Evolutionary conservation across 2,797 vertebrate species (phyloP), one percentile per base, ranked within the genome.

Genomic region (Myripristis murdjan): DNA sequence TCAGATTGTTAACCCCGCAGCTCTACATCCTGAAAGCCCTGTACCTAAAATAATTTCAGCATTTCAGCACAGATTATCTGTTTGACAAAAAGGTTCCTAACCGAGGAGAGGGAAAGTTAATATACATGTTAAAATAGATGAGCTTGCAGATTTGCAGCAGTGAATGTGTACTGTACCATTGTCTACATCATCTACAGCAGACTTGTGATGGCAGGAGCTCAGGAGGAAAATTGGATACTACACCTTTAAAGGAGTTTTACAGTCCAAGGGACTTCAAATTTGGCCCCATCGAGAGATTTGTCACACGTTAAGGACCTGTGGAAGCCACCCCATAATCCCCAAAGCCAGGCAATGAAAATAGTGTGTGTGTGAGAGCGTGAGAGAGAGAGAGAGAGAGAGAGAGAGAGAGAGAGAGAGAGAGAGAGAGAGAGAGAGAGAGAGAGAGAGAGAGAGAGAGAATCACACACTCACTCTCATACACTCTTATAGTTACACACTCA

Each of bases 271-370:
- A 76, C 72, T 80, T 87, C 37, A 86, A 62, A 84, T 80, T 84
- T 75, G 69, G 62, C 47, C 44, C 76, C 59, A 79, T 85, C 70
- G 64, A 77, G 57, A 89, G 75, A 87, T 84, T 87, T 79, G 86
- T 87, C 74, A 83, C 81, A 83, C 64, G 63, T 14, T 58, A 64
- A 87, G 35, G 68, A 86, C 73, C 74, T 82, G 60, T 64, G 58
- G 75, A 86, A 89, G 77, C 62, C 66, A 78, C 57, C 18, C 54
- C 72, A 78, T 82, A 90, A 86, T 90, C 73, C 82, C 74, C 63
- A 72, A 41, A 79, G 74, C 55, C 31, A 60, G 57, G 70, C 70
- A 59, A 6, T 49, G 53, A 51, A 77, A 78, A 68, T 64, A 75
- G 67, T 39, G 6, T 46, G 24, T 14, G 28, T n/a, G n/a, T n/a